Evolutionary conservation across 2,888 invertebrate genomes (phyloP), one percentile per base, ranked within the genome.

Genomic region (Lepeophtheirus nordmannii): DNA sequence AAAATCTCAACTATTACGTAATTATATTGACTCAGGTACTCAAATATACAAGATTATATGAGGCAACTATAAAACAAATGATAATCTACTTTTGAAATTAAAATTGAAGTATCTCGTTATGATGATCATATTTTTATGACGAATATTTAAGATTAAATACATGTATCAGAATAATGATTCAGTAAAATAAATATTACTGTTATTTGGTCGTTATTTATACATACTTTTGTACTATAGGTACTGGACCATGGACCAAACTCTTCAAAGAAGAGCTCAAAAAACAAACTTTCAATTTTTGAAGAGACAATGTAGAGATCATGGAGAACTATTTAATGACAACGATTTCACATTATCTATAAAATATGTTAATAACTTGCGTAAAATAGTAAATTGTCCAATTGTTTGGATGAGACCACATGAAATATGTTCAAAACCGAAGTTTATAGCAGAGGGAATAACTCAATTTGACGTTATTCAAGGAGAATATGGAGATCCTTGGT

Each of bases 391-490:
- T 17, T 78, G 78, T 69, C 80, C 80, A 10, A 78, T 83, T 69
- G 78, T 79, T 57, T 85, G 84, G 85, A 79, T 81, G 78, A 75
- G 85, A 69, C 84, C 84, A 14, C 82, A 83, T 72, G 84, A 85
- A 77, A 80, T 83, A 76, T 83, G 82, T 74, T 80, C 81, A 72
- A 77, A 82, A 67, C 84, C 84, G 30, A 77, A 80, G 71, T 84
- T 82, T 73, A 76, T 80, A 68, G 76, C 73, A 62, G 78, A 77
- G 67, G 74, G 69, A 53, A 70, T 71, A 5, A 69, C 71, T 56
- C 73, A 78, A 66, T 79, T 79, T 69, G 77, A 79, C 63, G 79
- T 81, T 22, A 81, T 82, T 72, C 74, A 79, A 37, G 82, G 82
- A 59, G 80, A 81, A 69, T 73, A 81, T 63, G 77, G 82, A 11